These are phyloP conservation scores for Drosophila melanica DNA, from an alignment of 1,140 invertebrate species.

Conservation along the genomic window DNA sequence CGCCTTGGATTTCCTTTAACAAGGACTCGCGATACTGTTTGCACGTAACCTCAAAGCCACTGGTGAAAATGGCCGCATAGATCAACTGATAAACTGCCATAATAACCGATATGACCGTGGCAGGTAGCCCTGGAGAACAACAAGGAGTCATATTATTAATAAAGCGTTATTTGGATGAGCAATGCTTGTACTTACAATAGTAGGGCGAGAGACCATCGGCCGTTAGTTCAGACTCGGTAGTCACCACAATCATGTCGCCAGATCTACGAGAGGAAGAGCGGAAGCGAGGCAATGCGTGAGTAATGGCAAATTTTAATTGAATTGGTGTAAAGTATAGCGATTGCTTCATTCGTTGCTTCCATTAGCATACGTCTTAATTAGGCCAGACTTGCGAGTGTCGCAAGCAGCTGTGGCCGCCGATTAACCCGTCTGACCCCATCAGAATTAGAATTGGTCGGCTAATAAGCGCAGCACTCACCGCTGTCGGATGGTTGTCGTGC, in stretches of 20 bases:
- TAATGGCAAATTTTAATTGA: slow-evolving; percentile 45
- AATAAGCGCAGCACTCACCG: slow-evolving; percentile 84
- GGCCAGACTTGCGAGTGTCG: slow-evolving; percentile 34
- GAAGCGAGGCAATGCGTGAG: slow-evolving; percentile 1
- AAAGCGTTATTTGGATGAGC: no score
- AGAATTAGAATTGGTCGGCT: slow-evolving; percentile 34
- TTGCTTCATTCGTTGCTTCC: slow-evolving; percentile 25
- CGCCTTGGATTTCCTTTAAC: slow-evolving; percentile 85
- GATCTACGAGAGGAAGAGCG: slow-evolving; percentile 82
- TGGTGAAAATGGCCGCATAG: slow-evolving; percentile 87
- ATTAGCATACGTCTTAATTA: slow-evolving; percentile 72
- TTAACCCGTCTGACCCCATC: slow-evolving; percentile 70
- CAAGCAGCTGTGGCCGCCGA: slow-evolving; percentile 38
- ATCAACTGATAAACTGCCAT: slow-evolving; percentile 87
- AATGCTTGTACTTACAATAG: slow-evolving; percentile 85
- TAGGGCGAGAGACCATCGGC: slow-evolving; percentile 85
- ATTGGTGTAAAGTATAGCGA: slow-evolving; percentile 36
- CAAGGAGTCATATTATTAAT: not conserved
- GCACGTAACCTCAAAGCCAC: slow-evolving; percentile 88
- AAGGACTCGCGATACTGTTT: slow-evolving; percentile 87
- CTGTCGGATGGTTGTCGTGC: slow-evolving; percentile 85
- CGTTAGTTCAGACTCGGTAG: slow-evolving; percentile 84
- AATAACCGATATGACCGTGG: slow-evolving; percentile 85
- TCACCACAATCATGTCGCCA: slow-evolving; percentile 86
- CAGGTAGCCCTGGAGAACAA: slow-evolving; percentile 72